Evolutionary conservation across 2,797 vertebrate genomes (phyloP).

Genomic region (Brachyalestes nurse): DNA sequence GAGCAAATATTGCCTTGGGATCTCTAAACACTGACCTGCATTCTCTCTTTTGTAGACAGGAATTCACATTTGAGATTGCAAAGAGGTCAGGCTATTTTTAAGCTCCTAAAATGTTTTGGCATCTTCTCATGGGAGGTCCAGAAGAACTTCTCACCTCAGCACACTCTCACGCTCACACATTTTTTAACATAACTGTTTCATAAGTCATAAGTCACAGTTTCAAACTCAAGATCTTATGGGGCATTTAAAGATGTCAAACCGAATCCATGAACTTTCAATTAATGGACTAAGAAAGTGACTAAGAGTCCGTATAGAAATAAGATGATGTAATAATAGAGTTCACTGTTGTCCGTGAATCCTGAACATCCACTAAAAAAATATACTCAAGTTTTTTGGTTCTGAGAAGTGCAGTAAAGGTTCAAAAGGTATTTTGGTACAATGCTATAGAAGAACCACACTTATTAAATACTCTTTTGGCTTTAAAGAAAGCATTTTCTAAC

Average conservation of each 20-base stretch:
- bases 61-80: constrained; percentile 44
- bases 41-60: constrained; percentile 48
- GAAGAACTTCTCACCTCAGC: not conserved
- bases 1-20: constrained; percentile 60
- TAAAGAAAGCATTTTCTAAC: not conserved
- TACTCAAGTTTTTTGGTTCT: too few relatives aligned
- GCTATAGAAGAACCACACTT: not conserved
- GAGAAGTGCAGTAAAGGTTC: not conserved
- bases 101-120: not conserved
- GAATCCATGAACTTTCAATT: not conserved
- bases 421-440: not conserved
- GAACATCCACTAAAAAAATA: not conserved
- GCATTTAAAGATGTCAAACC: too few relatives aligned
- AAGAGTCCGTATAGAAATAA: not conserved
- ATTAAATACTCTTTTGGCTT: too few relatives aligned
- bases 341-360: not conserved
- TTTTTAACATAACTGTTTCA: constrained; percentile 1
- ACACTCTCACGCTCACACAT: not conserved
- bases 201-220: constrained; percentile 1
- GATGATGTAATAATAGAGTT: not conserved
- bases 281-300: not conserved
- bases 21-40: constrained; percentile 57
- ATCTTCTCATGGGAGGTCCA: constrained; percentile 20
- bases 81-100: constrained; percentile 52
- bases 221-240: too few relatives aligned